These are phyloP conservation scores for Atherinomorus stipes DNA, from an alignment of 2,113 vertebrate species.

Conservation along the genomic window DNA sequence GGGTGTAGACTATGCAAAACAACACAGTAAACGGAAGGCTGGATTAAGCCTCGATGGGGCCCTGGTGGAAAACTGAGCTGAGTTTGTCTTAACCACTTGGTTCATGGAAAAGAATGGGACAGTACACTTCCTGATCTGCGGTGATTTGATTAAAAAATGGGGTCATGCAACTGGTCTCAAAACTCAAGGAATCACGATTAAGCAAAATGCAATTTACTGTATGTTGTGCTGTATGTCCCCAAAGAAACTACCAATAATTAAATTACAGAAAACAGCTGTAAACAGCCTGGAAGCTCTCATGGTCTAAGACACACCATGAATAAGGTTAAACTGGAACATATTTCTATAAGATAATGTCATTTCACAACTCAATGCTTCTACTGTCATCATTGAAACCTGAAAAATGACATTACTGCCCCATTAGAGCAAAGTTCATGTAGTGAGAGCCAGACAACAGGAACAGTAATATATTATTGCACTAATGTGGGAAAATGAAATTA, in stretches of 20 bases:
- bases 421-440: no score
- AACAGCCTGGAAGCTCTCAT: neutral
- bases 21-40: neutral
- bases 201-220: neutral
- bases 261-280: neutral
- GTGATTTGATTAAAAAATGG: neutral
- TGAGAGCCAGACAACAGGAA: neutral
- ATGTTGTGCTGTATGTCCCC: neutral
- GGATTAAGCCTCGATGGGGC: neutral
- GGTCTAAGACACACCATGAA: neutral
- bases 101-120: neutral
- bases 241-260: neutral
- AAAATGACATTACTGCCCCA: no score
- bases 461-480: neutral
- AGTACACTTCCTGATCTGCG: neutral
- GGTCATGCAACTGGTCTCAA: neutral
- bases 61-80: neutral
- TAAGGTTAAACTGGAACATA: neutral
- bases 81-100: neutral
- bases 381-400: neutral
- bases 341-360: neutral
- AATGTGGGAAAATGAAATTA: no score
- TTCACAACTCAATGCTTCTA: neutral
- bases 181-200: neutral
- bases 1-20: slow-evolving; percentile 78